Evolutionary conservation across 2,797 vertebrate species (phyloP), one percentile per base, ranked within the genome.

Genomic region (Dendrocincla tyrannina): DNA sequence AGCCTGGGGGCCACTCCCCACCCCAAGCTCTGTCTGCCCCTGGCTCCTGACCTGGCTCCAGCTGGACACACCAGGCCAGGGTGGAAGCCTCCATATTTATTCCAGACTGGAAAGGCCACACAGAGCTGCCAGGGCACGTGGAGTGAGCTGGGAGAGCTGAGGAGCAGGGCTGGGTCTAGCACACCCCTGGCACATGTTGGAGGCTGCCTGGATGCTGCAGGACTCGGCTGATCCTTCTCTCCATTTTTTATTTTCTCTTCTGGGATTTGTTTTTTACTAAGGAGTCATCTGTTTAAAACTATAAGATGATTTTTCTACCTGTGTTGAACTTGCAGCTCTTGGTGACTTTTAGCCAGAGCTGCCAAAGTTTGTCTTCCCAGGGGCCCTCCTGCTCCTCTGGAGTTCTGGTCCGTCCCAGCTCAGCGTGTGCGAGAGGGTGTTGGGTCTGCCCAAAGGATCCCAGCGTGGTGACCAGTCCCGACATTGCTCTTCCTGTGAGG

Each of bases 261-360:
- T 13, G 2, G 9, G 37, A 3, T 18, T 33, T 14, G 39, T 25
- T 60, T 53, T 69, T 73, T 83, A 56, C 41, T 53, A 50, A 75
- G 80, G 70, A 63, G 28, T 50, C 67, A 13, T 49, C 66, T 69
- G 55, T 69, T 84, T 63, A 27, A 74, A 80, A 49, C 0, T 2
- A 69, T 37, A 68, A 89, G 64, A 69, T 64, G 64, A 64, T 91
- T 96, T 96, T 93, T 92, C 59, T 92, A 93, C 82, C 91, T 81
- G 17, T 75, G 35, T 80, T 79, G 86, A 87, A 92, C 93, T 94
- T 0, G 6, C 92, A 85, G 0, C 96, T 91, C 67, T 69, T 58
- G 80, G 78, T 35, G 50, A 22, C 39, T 77, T 79, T 86, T 41
- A 73, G 30, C 46, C 83, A 75, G 88, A 70, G 82, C 10, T 89